Evolutionary conservation across 2,888 invertebrate genomes (phyloP), one percentile per base, ranked within the genome.

Genomic region (Tenthredo scrophulariae): DNA sequence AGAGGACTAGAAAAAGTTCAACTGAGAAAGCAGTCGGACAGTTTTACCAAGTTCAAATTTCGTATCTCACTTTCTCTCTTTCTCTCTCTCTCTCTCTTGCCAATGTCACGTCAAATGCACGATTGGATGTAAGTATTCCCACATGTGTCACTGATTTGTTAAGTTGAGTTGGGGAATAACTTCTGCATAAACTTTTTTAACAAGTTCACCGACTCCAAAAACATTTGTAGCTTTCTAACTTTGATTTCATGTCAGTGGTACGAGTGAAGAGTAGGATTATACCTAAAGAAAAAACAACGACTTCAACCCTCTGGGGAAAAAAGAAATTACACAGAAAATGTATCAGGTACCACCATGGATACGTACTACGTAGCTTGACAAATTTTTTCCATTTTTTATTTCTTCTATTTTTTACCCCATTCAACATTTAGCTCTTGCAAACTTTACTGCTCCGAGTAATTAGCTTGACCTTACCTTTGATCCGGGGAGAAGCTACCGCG

Each of bases 41-140:
- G 58, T 62, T 77, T 50, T 29, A n/a, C 50, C 77, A 77, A 77
- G 46, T 50, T 77, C 50, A 50, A 54, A 77, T 50, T 50, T 74
- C 13, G 22, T 43, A 9, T 74, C 77, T 50, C 46, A 15, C 10
- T 26, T 5, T 43, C 13, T 29, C 0, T 10, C 13, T 1, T 18
- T 46, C 29, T 13, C 22, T 40, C 9, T 43, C 4, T 74, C 26
- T 46, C 22, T 22, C 10, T 50, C 33, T 26, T 33, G 10, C 40
- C 62, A 33, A n/a, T 58, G 58, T 58, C n/a, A 80, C 80, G 80
- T 80, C 58, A 80, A 58, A 80, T 62, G 29, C 58, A 22, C 22
- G 80, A 80, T 80, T 80, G 80, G 80, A 80, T 62, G 62, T 50
- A 40, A 26, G 62, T 80, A 80, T 80, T 80, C 58, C 80, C 80